These are phyloP conservation scores for Lochmaea crataegi DNA, from an alignment of 2,888 invertebrate species.

Conservation along the genomic window DNA sequence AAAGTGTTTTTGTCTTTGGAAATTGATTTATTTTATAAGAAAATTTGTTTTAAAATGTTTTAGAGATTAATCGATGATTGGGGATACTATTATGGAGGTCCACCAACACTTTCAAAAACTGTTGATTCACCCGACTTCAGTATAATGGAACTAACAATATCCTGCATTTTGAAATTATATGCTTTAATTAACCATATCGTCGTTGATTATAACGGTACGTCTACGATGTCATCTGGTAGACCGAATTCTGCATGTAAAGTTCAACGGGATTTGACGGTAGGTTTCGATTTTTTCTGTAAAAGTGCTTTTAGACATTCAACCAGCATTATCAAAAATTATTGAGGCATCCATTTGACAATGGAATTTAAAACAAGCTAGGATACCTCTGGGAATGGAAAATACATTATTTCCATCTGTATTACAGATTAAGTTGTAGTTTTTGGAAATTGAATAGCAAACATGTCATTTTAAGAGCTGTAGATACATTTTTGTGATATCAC, in stretches of 20 bases:
- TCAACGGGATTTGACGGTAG: background rate
- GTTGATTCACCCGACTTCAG: background rate
- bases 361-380: too few relatives aligned
- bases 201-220: background rate
- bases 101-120: constrained; percentile 19
- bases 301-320: too few relatives aligned
- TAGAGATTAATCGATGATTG: constrained; percentile 51
- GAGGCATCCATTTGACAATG: too few relatives aligned
- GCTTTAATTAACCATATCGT: constrained; percentile 24
- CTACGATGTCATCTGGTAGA: background rate
- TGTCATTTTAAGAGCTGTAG: too few relatives aligned
- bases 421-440: too few relatives aligned
- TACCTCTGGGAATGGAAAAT: too few relatives aligned
- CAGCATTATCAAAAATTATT: too few relatives aligned
- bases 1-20: too few relatives aligned
- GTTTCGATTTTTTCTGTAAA: background rate
- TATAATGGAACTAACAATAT: constrained; percentile 10
- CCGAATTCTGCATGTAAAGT: background rate
- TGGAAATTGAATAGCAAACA: too few relatives aligned
- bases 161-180: constrained; percentile 48
- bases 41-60: constrained; percentile 28
- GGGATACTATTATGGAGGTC: constrained; percentile 45
- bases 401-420: too few relatives aligned
- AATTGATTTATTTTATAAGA: too few relatives aligned
- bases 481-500: too few relatives aligned